A percentile compares a stretch with the other conserved stretches of the same genome.
phyloP scores from a whole-genome alignment of 2,888 invertebrate genomes.

The Ennomos erosarius region DNA sequence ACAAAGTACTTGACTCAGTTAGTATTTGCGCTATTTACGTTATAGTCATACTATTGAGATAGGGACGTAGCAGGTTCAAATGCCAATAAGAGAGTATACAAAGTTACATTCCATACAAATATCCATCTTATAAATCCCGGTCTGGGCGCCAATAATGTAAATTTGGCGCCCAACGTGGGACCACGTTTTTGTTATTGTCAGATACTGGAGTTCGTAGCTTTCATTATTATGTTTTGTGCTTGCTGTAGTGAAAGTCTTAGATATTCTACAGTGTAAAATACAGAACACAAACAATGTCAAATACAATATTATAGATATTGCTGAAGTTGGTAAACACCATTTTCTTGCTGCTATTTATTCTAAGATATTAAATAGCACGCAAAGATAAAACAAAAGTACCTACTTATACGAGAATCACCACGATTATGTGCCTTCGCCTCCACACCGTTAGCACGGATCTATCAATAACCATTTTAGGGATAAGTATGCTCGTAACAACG shows the following conservation, averaged over 20 bases:
- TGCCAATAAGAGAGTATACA: slow-evolving; percentile 3
- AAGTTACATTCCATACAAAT: slow-evolving; percentile 13
- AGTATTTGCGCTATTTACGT: too few species aligned
- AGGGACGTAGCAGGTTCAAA: slow-evolving; percentile 1
- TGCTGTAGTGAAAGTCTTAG: neutral
- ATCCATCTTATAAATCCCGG: slow-evolving; percentile 8
- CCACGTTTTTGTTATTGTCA: slow-evolving; percentile 26
- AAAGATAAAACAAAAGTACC: too few species aligned
- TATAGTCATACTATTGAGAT: slow-evolving; percentile 1
- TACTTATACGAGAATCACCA: too few species aligned
- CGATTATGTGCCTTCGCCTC: too few species aligned
- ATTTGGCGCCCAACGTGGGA: slow-evolving; percentile 22
- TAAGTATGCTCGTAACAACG: slow-evolving; percentile 15
- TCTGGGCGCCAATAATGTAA: slow-evolving; percentile 29
- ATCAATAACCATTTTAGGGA: slow-evolving; percentile 20
- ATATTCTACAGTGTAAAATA: neutral
- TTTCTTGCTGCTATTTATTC: too few species aligned
- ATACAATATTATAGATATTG: too few species aligned
- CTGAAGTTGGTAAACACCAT: too few species aligned
- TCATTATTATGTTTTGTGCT: slow-evolving; percentile 18
- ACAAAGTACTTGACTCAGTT: too few species aligned
- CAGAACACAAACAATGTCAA: too few species aligned
- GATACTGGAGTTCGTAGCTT: slow-evolving; percentile 4
- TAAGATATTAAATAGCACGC: too few species aligned
- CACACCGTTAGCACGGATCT: slow-evolving; percentile 1